Conservation (phyloP, 2,888 invertebrate genomes). For the Octonoba sinensis region DNA sequence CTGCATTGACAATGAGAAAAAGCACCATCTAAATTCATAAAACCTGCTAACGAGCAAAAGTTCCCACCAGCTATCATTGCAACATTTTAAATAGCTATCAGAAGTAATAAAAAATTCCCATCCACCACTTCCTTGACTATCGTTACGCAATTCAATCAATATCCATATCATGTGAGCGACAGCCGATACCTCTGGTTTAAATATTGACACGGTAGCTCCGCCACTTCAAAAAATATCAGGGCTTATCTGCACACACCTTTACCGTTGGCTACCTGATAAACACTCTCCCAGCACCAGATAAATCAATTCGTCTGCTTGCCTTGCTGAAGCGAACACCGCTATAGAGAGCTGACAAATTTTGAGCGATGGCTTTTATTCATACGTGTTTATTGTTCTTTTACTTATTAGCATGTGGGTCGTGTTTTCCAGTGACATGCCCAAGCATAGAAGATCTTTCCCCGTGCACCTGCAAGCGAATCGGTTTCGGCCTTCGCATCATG, state of each 20-base stretch:
- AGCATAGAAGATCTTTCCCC: constrained; percentile 23
- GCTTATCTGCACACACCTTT: constrained; percentile 24
- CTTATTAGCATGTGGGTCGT: background rate
- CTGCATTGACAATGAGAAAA: too few species aligned
- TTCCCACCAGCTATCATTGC: too few species aligned
- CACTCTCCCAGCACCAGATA: too few species aligned
- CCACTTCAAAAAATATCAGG: background rate
- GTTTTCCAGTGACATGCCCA: constrained; percentile 25
- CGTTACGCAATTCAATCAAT: too few species aligned
- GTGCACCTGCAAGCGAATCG: constrained; percentile 39
- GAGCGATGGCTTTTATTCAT: background rate
- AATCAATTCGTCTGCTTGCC: background rate
- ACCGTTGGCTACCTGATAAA: background rate
- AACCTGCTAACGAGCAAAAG: too few species aligned
- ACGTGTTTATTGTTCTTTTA: background rate
- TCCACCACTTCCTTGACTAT: too few species aligned
- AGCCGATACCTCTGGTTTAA: constrained; percentile 15
- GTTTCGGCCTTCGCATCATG: constrained; percentile 26
- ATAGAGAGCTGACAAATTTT: too few species aligned
- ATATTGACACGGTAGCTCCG: constrained; percentile 29
- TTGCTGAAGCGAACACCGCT: background rate
- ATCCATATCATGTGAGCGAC: background rate
- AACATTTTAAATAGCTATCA: too few species aligned
- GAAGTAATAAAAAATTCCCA: too few species aligned
- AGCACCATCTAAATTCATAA: too few species aligned